Evolutionary conservation across 2,797 vertebrate genomes (phyloP).

Genomic region (Cheirogaleus major): DNA sequence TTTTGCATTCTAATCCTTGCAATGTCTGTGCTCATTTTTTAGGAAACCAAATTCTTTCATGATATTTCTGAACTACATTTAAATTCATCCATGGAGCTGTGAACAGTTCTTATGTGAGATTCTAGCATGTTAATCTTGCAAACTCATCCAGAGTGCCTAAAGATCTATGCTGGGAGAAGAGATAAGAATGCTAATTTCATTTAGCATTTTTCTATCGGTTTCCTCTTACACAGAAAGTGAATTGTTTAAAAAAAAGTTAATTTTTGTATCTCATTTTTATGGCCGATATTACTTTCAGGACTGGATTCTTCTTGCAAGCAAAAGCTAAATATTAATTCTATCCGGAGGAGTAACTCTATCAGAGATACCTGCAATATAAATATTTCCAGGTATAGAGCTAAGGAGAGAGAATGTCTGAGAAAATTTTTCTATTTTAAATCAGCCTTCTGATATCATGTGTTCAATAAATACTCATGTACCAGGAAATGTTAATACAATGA

Average conservation of each 20-base stretch:
- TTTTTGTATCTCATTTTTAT: conserved; percentile 42
- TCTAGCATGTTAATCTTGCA: conserved; percentile 43
- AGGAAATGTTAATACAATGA: not conserved
- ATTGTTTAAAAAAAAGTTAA: conserved; percentile 47
- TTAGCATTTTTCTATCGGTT: conserved; percentile 31
- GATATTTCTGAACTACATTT: conserved; percentile 56
- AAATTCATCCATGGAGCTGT: not conserved
- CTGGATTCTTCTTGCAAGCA: not conserved
- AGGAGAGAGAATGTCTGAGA: not conserved
- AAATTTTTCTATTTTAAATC: not conserved
- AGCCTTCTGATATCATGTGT: not conserved
- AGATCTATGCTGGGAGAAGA: not conserved
- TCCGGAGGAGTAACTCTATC: conserved; percentile 4
- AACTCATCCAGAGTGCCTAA: not conserved
- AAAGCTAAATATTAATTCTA: conserved; percentile 53
- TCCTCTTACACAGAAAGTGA: not conserved
- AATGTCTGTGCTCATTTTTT: not conserved
- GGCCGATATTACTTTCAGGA: not conserved
- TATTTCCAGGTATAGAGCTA: not conserved
- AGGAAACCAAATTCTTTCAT: conserved; percentile 46
- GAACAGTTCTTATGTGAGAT: conserved; percentile 43
- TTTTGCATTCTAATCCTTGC: conserved; percentile 27
- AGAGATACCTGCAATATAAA: not conserved
- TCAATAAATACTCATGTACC: not conserved
- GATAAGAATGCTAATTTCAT: conserved; percentile 53